Evolutionary conservation across 2,113 vertebrate genomes (phyloP).

Genomic region (Loxodonta africana): DNA sequence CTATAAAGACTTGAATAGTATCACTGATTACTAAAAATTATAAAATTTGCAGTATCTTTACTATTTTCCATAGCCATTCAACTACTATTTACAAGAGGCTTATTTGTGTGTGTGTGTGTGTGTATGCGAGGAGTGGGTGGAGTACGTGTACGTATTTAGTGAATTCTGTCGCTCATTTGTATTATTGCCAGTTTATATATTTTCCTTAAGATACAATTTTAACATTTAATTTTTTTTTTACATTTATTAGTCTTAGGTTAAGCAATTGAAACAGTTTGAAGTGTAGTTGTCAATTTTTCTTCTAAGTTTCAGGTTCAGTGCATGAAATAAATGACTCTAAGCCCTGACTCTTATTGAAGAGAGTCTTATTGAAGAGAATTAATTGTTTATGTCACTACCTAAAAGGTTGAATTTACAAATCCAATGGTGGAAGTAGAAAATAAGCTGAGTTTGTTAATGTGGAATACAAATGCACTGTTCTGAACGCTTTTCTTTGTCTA

Average conservation of each 20-base stretch:
- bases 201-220: conserved; percentile 25
- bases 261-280: not conserved
- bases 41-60: not conserved
- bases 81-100: not conserved
- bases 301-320: not conserved
- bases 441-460: not conserved
- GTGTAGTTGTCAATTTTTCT: not conserved
- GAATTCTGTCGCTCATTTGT: not conserved
- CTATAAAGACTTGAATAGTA: not conserved
- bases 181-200: not conserved
- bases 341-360: not conserved
- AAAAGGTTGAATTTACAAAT: not conserved
- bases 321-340: not conserved
- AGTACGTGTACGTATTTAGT: not conserved
- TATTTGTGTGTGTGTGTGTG: not conserved
- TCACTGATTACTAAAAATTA: not conserved
- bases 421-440: not conserved
- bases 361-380: not conserved
- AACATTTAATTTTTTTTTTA: not conserved
- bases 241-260: not conserved
- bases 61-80: not conserved
- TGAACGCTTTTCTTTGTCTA: not conserved
- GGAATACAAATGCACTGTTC: not conserved
- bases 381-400: not conserved
- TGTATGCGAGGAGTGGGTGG: not conserved